These are phyloP conservation scores for Clarias batrachus DNA, from an alignment of 2,113 vertebrate genomes.

Conservation along the genomic window DNA sequence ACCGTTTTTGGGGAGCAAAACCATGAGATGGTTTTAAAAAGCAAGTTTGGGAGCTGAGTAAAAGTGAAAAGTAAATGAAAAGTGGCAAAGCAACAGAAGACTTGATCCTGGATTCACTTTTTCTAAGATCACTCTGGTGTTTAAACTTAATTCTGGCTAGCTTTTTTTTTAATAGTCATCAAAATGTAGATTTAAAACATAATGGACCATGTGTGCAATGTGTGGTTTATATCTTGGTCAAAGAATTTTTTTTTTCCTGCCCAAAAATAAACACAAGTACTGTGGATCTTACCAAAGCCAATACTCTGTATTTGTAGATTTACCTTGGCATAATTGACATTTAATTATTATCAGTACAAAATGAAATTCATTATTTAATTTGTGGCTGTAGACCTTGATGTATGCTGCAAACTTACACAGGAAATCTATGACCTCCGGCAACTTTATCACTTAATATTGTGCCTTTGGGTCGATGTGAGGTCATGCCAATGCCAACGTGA, in stretches of 20 bases:
- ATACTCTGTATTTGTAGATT: background rate
- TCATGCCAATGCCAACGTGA: background rate
- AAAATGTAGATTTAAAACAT: background rate
- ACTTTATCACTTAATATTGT: background rate
- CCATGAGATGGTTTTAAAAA: slow-evolving; percentile 40
- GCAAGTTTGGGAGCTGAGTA: slow-evolving; percentile 41
- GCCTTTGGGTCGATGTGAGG: background rate
- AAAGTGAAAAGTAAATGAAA: slow-evolving; percentile 45
- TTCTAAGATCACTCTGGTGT: background rate
- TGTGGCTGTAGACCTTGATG: background rate
- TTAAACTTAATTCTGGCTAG: background rate
- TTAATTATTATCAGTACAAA: background rate
- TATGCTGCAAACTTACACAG: background rate
- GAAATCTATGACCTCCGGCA: background rate
- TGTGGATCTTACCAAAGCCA: background rate
- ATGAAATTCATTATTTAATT: background rate
- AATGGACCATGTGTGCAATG: background rate
- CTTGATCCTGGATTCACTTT: slow-evolving; percentile 19
- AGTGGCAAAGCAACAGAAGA: slow-evolving; percentile 72
- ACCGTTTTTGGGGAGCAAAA: slow-evolving; percentile 56
- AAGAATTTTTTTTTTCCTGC: background rate
- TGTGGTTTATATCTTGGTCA: background rate
- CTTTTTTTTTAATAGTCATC: background rate
- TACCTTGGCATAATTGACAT: background rate
- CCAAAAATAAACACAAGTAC: background rate